Base-by-base conservation (phyloP, 2,113 vertebrate genomes). In the Pituophis catenifer region DNA sequence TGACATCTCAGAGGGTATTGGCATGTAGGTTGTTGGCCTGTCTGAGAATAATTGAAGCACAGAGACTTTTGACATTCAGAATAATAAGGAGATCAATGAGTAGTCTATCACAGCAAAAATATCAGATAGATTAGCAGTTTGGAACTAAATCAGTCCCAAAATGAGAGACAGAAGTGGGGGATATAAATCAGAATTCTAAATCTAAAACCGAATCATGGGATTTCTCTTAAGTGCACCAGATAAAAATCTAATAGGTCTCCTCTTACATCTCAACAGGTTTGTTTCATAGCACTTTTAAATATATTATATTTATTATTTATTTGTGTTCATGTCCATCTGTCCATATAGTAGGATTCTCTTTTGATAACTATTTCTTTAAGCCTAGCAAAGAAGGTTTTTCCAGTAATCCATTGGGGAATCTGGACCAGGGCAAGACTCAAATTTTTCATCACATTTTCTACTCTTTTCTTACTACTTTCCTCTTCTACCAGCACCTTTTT, bases 1-100 rank as follows among this genome's bases (percentile, higher is more conserved):
- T 93, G 90, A 54, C 55, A 62, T 54, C 89, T 65, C 89, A 87
- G 12, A 90, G 12, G 23, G 29, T 62, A 90, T 93, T 93, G 92
- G 29, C 75, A 93, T n/a, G 70, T 93, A 17, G 89, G 92, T 29
- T 86, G 57, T 53, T n/a, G 58, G 89, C 8, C 53, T 81, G 52
- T 92, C 62, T 81, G 2, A 8, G 81, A 90, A 90, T 54, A 58
- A 87, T 38, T 86, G 50, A 93, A 38, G n/a, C 48, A 65, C 48
- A 59, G 9, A 75, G 50, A 65, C 57, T 44, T 93, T 89, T 44
- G 23, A 85, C 48, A 26, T 93, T 93, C 21, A 89, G 85, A 93
- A 44, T 75, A 50, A 86, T 52, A 44, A 38, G 53, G 44, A 48
- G 3, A 23, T 87, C 54, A 54, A 93, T 21, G 21, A 44, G 44